Evolutionary conservation across 2,113 vertebrate genomes (phyloP), one percentile per base, ranked within the genome.

Genomic region (Ammodytes marinus): DNA sequence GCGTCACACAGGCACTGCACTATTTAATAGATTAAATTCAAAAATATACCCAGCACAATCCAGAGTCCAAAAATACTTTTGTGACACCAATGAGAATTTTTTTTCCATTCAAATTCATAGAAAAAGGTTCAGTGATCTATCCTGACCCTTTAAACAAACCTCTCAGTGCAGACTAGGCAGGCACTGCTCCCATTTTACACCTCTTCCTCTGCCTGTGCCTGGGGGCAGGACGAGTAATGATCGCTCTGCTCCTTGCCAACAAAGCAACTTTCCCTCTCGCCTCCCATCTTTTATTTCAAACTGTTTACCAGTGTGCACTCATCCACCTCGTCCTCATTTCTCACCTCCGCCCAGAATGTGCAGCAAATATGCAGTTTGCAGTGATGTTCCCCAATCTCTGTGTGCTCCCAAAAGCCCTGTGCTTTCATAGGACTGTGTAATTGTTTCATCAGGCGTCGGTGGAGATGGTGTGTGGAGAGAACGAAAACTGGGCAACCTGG

Each of bases 301-400:
- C 82, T 81, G 86, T 90, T 94, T 89, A 86, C 86, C 79, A 67
- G 59, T 39, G 50, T 93, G 90, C 91, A 92, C 93, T 93, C 95
- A 92, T 95, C 91, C 88, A 85, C 70, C 81, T 78, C 93, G 42
- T 77, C 88, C 91, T 93, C 94, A 95, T 97, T 96, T 95, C 95
- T 96, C 95, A 96, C 90, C 70, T 88, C 80, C 82, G 78, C 88
- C 27, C 73, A 27, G 68, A 80, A 71, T 65, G 63, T 60, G 61
- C 55, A 37, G 84, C 67, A 84, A 86, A 84, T 69, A 60, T 59
- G 68, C 78, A 69, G 61, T 80, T 87, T 80, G 54, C 9, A 3
- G 52, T 42, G 61, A 75, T 47, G 42, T 74, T 80, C 76, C 80
- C 82, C 80, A 69, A 79, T 73, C 45, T 73, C 57, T 76, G 35